A percentile compares a stretch with the other conserved stretches of the same genome.
Conservation (phyloP, 1,140 invertebrate species). For the Hesperophylax magnus region DNA sequence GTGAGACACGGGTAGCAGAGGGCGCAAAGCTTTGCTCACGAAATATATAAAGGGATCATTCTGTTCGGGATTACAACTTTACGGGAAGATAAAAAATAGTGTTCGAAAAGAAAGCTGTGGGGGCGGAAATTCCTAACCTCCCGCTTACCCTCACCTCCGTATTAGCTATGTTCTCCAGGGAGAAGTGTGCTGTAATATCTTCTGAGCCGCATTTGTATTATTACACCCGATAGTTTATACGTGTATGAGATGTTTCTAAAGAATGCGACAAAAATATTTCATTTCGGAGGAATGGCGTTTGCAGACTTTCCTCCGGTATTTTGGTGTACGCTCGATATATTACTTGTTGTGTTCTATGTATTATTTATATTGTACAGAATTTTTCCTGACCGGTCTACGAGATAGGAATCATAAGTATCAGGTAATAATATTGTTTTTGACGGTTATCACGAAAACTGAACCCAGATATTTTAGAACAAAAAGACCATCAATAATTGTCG, state of each 20-base stretch:
- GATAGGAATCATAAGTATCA: not conserved
- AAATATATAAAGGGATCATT: constrained; percentile 57
- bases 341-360: too few species aligned
- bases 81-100: constrained; percentile 56
- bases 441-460: too few species aligned
- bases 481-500: too few species aligned
- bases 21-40: constrained; percentile 37
- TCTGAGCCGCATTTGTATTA: constrained; percentile 36
- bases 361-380: too few species aligned
- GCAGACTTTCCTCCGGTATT: too few species aligned
- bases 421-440: too few species aligned
- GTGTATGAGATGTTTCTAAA: constrained; percentile 6
- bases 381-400: too few species aligned
- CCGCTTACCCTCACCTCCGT: not conserved
- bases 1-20: constrained; percentile 1
- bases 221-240: constrained; percentile 24
- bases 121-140: constrained; percentile 1
- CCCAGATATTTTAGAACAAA: too few species aligned
- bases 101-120: constrained; percentile 27
- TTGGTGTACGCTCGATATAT: too few species aligned
- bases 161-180: constrained; percentile 22
- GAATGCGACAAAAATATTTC: constrained; percentile 29
- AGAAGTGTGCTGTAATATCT: constrained; percentile 29
- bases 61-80: constrained; percentile 56
- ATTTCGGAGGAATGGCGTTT: not conserved